A percentile compares a stretch with the other conserved stretches of the same genome.
These are phyloP conservation scores for Tetraodon nigroviridis DNA, from an alignment of 2,113 vertebrate species.

Conservation along the genomic window DNA sequence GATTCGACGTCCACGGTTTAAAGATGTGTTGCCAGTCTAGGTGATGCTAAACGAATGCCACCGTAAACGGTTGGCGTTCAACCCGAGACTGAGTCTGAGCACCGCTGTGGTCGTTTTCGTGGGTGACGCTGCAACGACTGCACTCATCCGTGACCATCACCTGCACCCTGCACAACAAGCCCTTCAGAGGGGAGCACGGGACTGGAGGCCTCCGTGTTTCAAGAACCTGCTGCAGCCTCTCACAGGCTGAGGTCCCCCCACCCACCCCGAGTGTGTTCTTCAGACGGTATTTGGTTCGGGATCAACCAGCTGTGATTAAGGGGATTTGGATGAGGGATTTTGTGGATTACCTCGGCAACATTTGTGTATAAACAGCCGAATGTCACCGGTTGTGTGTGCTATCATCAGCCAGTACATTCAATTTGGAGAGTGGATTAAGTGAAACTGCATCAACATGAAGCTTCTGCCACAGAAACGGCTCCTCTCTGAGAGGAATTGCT, in stretches of 20 bases:
- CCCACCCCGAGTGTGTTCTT: constrained; percentile 24
- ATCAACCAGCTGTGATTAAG: constrained; percentile 70
- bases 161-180: too few relatives aligned
- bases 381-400: constrained; percentile 67
- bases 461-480: constrained; percentile 15
- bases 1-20: too few relatives aligned
- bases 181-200: too few relatives aligned
- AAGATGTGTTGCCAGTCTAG: too few relatives aligned
- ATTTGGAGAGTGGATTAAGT: constrained; percentile 59
- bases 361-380: constrained; percentile 73
- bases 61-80: too few relatives aligned
- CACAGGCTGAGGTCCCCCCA: constrained; percentile 22
- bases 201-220: background rate
- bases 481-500: constrained; percentile 1
- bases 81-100: too few relatives aligned
- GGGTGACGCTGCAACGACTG: too few relatives aligned
- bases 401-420: constrained; percentile 54
- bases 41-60: too few relatives aligned
- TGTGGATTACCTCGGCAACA: constrained; percentile 65
- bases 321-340: constrained; percentile 68
- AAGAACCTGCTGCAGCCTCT: constrained; percentile 29
- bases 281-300: constrained; percentile 60
- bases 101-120: too few relatives aligned
- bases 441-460: constrained; percentile 30
- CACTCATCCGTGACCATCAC: too few relatives aligned